A percentile compares a stretch with the other conserved stretches of the same genome.
These are phyloP conservation scores for Entomyzon cyanotis DNA, from an alignment of 2,113 vertebrate species.

Conservation along the genomic window DNA sequence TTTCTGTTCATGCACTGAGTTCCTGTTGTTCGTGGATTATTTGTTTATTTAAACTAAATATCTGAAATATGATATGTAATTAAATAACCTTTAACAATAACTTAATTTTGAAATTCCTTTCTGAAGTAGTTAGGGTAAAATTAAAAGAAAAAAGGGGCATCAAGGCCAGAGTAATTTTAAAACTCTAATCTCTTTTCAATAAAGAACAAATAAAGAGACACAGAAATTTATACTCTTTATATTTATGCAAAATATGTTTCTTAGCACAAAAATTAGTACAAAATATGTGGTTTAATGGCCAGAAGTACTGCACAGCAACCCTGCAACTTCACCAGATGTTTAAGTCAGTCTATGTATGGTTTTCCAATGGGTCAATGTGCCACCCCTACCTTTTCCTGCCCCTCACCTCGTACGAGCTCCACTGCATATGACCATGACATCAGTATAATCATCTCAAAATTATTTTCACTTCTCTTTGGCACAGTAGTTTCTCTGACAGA, in stretches of 20 bases:
- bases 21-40: not conserved
- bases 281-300: not conserved
- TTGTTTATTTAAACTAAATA: not conserved
- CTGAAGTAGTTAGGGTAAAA: not conserved
- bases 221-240: accelerated
- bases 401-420: not conserved
- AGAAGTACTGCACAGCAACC: not conserved
- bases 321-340: not conserved
- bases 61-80: not conserved
- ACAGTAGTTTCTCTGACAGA: not conserved
- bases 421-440: not conserved
- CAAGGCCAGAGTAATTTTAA: not conserved
- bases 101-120: not conserved
- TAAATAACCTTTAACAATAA: not conserved
- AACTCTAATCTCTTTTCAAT: not conserved
- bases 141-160: not conserved
- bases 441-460: not conserved
- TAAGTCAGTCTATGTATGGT: not conserved
- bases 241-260: not conserved
- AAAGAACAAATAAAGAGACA: not conserved
- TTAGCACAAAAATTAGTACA: not conserved
- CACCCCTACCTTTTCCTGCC: not conserved
- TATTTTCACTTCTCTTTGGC: not conserved
- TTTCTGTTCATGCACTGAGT: not conserved
- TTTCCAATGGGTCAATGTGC: not conserved